Percentiles rank a stretch among this genome's conserved stretches.
These are phyloP conservation scores for Hirudo medicinalis DNA, from an alignment of 1,140 invertebrate species.

Conservation along the genomic window DNA sequence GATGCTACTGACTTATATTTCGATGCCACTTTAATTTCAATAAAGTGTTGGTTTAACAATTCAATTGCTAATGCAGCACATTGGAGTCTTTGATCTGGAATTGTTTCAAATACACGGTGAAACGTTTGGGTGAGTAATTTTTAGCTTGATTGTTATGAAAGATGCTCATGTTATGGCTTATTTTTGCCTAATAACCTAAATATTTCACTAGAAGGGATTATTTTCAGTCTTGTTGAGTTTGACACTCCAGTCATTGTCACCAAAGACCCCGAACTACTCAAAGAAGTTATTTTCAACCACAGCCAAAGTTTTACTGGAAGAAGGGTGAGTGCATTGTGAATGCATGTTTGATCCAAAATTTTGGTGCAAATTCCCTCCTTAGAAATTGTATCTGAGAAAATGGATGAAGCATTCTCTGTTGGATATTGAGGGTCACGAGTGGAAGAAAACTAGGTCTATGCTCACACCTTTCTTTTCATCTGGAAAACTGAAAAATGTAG, in stretches of 20 bases:
- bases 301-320: neutral
- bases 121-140: constrained; percentile 1
- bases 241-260: constrained; percentile 2
- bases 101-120: neutral
- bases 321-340: neutral
- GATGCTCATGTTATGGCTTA: neutral
- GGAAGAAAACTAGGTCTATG: constrained; percentile 8
- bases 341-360: neutral
- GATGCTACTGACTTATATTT: neutral
- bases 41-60: neutral
- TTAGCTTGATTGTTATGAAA: neutral
- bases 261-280: neutral
- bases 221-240: constrained; percentile 5
- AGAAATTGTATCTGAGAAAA: constrained; percentile 8
- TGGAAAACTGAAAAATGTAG: constrained; percentile 13
- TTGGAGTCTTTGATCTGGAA: constrained; percentile 4
- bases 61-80: neutral
- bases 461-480: constrained; percentile 13
- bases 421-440: constrained; percentile 1
- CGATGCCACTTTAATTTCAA: too few species aligned
- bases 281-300: neutral
- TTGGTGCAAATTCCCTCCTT: neutral
- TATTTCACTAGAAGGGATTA: too few species aligned
- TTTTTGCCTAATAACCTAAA: neutral
- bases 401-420: constrained; percentile 15